Evolutionary conservation across 2,797 vertebrate species (phyloP).

Genomic region (Cheirogaleus major): DNA sequence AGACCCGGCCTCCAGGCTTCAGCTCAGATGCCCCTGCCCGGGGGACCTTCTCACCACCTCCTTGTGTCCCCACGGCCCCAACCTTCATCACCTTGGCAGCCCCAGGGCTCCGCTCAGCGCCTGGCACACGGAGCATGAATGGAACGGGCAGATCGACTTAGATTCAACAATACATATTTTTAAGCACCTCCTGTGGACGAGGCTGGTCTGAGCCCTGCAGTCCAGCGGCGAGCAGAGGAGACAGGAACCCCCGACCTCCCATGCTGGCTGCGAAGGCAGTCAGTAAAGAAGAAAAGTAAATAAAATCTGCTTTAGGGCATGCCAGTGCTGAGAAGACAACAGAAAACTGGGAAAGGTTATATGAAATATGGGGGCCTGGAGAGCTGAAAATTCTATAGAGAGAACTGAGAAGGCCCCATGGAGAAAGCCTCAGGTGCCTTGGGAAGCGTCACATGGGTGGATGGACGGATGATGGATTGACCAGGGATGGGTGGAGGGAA

Average conservation of each 20-base stretch:
- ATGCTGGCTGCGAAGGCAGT: background rate
- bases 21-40: fast-evolving
- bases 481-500: fast-evolving
- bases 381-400: background rate
- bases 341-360: background rate
- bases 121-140: background rate
- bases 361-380: background rate
- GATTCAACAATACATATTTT: background rate
- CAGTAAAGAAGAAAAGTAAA: background rate
- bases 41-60: background rate
- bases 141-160: background rate
- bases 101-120: background rate
- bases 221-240: background rate
- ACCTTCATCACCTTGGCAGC: background rate
- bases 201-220: background rate
- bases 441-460: background rate
- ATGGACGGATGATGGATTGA: background rate
- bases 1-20: background rate
- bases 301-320: background rate
- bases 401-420: background rate
- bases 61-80: background rate
- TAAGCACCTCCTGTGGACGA: background rate
- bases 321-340: background rate
- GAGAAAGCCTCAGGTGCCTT: background rate
- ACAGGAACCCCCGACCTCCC: background rate